Base-by-base conservation (phyloP, 1,140 invertebrate genomes). In the Dysdera silvatica region DNA sequence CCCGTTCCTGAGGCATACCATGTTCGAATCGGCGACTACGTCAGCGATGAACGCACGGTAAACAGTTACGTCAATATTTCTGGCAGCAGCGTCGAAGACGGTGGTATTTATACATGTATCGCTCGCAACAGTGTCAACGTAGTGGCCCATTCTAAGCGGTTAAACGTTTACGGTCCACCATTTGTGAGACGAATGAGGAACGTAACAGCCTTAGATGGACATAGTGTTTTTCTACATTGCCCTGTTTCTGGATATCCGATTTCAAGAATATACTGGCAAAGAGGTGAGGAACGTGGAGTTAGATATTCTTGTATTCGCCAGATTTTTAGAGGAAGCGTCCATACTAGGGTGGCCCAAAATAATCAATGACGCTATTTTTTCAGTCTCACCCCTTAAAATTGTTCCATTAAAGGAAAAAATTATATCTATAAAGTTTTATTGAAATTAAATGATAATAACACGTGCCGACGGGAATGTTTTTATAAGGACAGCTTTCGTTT, bases 21-120 rank as follows among this genome's bases (percentile, higher is more conserved):
- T n/a, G 52, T 53, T 28, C 43, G 62, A 71, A 87, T 91, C 37
- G 89, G 89, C 23, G 89, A 93, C 75, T 70, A 68, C n/a, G 55
- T 66, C 8, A 73, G 69, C 3, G 41, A 52, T 0, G 62, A 73
- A 18, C 75, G 73, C 47, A 71, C 73, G 53, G 71, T 77, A 41
- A 67, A 74, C 43, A 79, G 77, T 63, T 75, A 74, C 65, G 74
- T 80, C 37, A 78, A 78, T 66, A 74, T 78, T 8, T 72, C 71
- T 3, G 70, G 70, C 20, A 71, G 77, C 10, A 59, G 69, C 28
- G 70, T 76, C 1, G 59, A 73, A 28, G 74, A 75, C 59, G 77
- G 77, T 14, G 77, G 77, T 8, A 66, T 72, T 54, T 79, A 77
- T 57, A 59, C 61, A 29, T 79, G 77, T 62, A 65, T 66, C 7